These are phyloP conservation scores for Panzeria rudis DNA, from an alignment of 2,888 invertebrate genomes.

Conservation along the genomic window DNA sequence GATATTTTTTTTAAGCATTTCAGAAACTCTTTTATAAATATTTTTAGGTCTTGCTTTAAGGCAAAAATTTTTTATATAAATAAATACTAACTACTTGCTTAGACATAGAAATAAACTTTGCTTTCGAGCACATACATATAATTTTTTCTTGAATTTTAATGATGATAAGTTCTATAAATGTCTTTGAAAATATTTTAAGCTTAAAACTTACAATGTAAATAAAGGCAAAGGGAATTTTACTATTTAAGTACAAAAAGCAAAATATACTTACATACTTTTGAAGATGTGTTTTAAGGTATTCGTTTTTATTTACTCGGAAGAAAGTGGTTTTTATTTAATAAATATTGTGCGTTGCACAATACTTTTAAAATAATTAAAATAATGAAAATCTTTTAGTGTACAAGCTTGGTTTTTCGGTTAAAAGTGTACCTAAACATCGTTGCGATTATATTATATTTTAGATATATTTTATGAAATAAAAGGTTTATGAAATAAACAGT, in stretches of 20 bases:
- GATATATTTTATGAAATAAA: too few relatives aligned
- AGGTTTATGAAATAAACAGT: too few relatives aligned
- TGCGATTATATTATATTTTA: too few relatives aligned
- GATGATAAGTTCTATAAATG: neutral
- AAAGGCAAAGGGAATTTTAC: neutral
- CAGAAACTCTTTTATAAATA: constrained; percentile 9
- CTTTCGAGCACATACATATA: neutral
- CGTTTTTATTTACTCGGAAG: too few relatives aligned
- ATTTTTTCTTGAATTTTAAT: neutral
- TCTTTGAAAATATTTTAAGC: neutral
- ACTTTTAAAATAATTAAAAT: too few relatives aligned
- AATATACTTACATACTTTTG: neutral
- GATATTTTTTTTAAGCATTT: constrained; percentile 29
- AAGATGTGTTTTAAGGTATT: neutral
- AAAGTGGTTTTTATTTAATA: too few relatives aligned
- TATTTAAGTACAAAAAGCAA: neutral
- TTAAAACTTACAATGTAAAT: neutral
- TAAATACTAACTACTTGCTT: neutral
- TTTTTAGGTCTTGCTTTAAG: constrained; percentile 34
- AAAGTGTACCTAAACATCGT: too few relatives aligned
- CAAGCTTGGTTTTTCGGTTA: too few relatives aligned
- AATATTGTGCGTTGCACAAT: too few relatives aligned
- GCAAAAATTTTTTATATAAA: neutral
- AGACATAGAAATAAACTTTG: neutral
- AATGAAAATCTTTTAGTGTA: too few relatives aligned